Evolutionary conservation across 2,113 vertebrate genomes (phyloP).

Genomic region (Corydoras maculifer): DNA sequence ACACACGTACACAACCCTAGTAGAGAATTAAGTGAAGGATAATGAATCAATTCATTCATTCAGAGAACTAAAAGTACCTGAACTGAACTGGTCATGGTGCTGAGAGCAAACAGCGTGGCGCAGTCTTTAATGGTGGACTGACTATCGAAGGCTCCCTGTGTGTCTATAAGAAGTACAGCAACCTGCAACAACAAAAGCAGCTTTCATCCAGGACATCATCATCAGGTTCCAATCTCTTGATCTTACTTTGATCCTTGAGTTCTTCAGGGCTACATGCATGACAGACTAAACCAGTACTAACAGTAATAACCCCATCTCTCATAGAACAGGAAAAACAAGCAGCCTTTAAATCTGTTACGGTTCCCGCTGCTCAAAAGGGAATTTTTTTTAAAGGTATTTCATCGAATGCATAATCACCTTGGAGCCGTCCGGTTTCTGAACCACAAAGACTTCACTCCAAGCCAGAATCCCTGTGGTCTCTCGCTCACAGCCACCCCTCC

Average conservation of each 20-base stretch:
- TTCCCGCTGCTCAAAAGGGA: too few relatives aligned
- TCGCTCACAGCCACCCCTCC: constrained; percentile 97
- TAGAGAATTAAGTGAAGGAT: too few relatives aligned
- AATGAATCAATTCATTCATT: too few relatives aligned
- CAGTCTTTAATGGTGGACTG: constrained; percentile 98
- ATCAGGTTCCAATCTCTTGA: too few relatives aligned
- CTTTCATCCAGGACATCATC: not conserved
- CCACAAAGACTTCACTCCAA: constrained; percentile 92
- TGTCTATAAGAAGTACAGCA: constrained; percentile 93
- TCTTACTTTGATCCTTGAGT: too few relatives aligned
- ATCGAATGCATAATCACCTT: constrained; percentile 57
- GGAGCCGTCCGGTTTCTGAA: constrained; percentile 81
- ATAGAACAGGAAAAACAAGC: too few relatives aligned
- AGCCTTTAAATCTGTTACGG: too few relatives aligned
- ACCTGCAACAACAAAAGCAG: constrained; percentile 62
- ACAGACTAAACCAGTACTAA: too few relatives aligned
- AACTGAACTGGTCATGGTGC: constrained; percentile 97
- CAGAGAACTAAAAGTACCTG: constrained; percentile 66
- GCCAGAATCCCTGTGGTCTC: constrained; percentile 96
- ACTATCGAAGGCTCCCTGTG: constrained; percentile 97
- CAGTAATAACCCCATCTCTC: too few relatives aligned
- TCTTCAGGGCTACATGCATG: too few relatives aligned
- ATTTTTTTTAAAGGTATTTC: too few relatives aligned
- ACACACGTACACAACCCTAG: too few relatives aligned
- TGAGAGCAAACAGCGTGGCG: constrained; percentile 94